phyloP scores from a whole-genome alignment of 2,797 vertebrate species.

The Sitta carolinensis region DNA sequence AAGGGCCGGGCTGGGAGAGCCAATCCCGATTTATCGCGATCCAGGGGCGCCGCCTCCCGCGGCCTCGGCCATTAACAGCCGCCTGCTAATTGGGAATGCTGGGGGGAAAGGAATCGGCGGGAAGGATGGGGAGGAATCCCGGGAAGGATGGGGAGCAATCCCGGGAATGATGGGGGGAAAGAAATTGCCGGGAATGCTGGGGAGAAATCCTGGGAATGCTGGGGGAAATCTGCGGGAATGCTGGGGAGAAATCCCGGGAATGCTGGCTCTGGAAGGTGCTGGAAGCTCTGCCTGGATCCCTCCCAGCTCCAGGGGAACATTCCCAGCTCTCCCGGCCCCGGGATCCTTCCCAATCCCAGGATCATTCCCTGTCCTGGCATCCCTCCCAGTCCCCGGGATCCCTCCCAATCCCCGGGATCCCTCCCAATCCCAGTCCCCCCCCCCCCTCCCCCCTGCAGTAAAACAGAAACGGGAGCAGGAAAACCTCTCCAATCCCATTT shows the following conservation, averaged over 20 bases:
- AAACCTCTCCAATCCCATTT: not conserved
- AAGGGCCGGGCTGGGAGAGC: not conserved
- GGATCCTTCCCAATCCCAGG: not conserved
- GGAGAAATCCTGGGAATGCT: not conserved
- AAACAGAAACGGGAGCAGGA: not conserved
- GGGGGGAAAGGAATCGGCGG: accelerated
- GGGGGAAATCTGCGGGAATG: accelerated
- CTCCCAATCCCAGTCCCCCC: too few species aligned
- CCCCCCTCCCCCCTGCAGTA: not conserved
- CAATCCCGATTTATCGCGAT: not conserved
- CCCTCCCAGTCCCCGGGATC: too few species aligned
- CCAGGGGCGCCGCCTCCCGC: not conserved
- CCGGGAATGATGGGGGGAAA: not conserved
- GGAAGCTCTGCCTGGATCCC: not conserved
- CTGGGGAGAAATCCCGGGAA: not conserved
- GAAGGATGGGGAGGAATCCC: not conserved
- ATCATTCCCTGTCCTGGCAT: too few species aligned
- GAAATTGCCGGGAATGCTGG: not conserved
- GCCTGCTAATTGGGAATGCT: not conserved
- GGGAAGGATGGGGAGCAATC: not conserved
- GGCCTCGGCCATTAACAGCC: not conserved
- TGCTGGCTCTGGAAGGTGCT: not conserved
- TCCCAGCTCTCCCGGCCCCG: not conserved
- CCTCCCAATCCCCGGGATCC: too few species aligned
- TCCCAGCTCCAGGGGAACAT: not conserved